These are phyloP conservation scores for Philopotamus ludificatus DNA, from an alignment of 1,140 invertebrate species.

Conservation along the genomic window DNA sequence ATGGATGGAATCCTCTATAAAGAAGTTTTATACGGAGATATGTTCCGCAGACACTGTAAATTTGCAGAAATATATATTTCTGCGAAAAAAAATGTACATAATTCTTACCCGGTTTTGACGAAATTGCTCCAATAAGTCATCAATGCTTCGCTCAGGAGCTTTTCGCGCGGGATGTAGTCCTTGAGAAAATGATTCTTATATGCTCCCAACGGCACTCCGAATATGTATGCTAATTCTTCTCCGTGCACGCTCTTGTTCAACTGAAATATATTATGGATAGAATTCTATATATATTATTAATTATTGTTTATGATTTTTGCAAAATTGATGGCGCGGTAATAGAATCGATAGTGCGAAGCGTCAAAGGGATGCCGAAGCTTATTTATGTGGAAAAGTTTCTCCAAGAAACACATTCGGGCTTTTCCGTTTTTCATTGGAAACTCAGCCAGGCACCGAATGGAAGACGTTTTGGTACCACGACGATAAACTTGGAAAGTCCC, in stretches of 20 bases:
- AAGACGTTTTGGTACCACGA: constrained; percentile 12
- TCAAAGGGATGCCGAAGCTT: constrained; percentile 39
- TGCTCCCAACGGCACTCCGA: constrained; percentile 82
- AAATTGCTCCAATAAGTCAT: constrained; percentile 90
- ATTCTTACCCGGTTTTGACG: constrained; percentile 76
- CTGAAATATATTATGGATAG: constrained; percentile 47
- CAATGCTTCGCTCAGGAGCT: constrained; percentile 74
- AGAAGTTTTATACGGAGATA: too few relatives aligned
- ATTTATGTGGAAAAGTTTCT: constrained; percentile 23
- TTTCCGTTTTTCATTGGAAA: constrained; percentile 1
- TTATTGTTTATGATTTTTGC: neutral
- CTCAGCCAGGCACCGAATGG: neutral
- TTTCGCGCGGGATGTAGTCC: constrained; percentile 73
- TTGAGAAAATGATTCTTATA: constrained; percentile 71
- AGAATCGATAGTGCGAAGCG: constrained; percentile 16
- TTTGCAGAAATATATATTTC: too few relatives aligned
- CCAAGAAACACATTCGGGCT: constrained; percentile 9
- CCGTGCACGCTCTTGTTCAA: constrained; percentile 70
- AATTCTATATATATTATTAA: too few relatives aligned
- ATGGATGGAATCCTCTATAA: too few relatives aligned
- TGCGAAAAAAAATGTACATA: too few relatives aligned
- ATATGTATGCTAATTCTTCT: constrained; percentile 88
- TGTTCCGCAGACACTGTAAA: too few relatives aligned
- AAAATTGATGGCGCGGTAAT: too few relatives aligned
- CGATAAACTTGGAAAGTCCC: too few relatives aligned